These are phyloP conservation scores for Leucophenga maculata DNA, from an alignment of 2,888 invertebrate species.

Conservation along the genomic window DNA sequence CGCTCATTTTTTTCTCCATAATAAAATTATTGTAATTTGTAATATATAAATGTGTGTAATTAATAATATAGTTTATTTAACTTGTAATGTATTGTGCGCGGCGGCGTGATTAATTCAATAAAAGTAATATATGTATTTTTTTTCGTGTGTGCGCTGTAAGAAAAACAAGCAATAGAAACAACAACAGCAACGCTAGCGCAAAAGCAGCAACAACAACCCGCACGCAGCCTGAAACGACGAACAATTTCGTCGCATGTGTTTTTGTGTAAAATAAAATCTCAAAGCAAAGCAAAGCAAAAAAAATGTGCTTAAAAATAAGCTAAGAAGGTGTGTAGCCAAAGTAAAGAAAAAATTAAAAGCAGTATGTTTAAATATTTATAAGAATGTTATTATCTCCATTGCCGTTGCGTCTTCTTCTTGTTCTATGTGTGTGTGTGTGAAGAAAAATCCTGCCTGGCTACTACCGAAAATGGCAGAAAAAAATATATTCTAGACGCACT, in stretches of 20 bases:
- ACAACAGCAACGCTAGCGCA: neutral
- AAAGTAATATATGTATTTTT: neutral
- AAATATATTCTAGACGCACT: neutral
- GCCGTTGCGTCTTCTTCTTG: neutral
- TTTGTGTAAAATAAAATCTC: neutral
- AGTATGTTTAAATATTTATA: neutral
- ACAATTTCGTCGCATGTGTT: constrained; percentile 5
- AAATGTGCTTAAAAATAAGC: neutral
- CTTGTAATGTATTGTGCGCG: too few species aligned
- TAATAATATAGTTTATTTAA: too few species aligned
- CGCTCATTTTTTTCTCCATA: too few species aligned
- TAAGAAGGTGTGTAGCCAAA: constrained; percentile 1
- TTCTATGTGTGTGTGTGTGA: neutral
- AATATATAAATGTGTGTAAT: too few species aligned
- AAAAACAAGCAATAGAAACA: neutral
- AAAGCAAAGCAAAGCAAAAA: too few species aligned
- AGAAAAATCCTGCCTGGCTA: neutral
- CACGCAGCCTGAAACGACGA: neutral
- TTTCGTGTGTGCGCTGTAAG: neutral
- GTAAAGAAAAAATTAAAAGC: neutral
- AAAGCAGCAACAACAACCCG: neutral
- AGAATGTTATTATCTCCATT: neutral
- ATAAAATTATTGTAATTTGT: too few species aligned
- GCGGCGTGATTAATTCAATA: neutral
- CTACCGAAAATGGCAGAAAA: neutral